Percentiles rank a stretch among this genome's conserved stretches.
Evolutionary conservation across 35 echinoderm and acorn worm genomes (phyloP).

Genomic region (Patiria miniata): DNA sequence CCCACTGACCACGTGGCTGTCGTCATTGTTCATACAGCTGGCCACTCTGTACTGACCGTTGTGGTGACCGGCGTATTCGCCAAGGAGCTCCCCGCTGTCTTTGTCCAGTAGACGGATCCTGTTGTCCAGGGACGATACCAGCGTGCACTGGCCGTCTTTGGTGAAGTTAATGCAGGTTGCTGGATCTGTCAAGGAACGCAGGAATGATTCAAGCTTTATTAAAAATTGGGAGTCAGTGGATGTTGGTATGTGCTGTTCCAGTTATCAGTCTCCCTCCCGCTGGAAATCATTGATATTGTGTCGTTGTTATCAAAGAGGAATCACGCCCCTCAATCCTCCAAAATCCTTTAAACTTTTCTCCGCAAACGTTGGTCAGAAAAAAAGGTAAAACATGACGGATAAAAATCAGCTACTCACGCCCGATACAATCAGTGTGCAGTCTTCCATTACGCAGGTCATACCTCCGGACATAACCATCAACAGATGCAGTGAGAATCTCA

Average conservation of each 20-base stretch:
- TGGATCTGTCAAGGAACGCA: conserved; percentile 55
- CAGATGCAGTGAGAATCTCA: conserved; percentile 88
- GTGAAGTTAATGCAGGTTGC: conserved; percentile 90
- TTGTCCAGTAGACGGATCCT: conserved; percentile 83
- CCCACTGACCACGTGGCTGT: conserved; percentile 95
- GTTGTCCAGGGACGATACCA: conserved; percentile 86
- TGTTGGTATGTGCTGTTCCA: too few species aligned
- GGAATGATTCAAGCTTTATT: too few species aligned
- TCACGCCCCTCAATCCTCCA: too few species aligned
- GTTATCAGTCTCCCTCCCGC: too few species aligned
- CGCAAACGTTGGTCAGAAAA: too few species aligned
- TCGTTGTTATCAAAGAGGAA: too few species aligned
- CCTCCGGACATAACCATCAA: conserved; percentile 81
- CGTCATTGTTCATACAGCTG: conserved; percentile 89
- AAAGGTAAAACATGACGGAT: too few species aligned
- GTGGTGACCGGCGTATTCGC: conserved; percentile 88
- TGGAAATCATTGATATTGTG: too few species aligned
- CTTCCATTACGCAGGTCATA: conserved; percentile 88
- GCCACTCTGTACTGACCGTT: conserved; percentile 89
- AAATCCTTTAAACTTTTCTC: too few species aligned
- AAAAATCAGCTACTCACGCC: conserved; percentile 64
- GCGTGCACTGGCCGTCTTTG: conserved; percentile 94
- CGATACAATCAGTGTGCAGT: conserved; percentile 82
- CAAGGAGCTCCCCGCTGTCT: conserved; percentile 89
- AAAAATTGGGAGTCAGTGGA: too few species aligned